Percentiles rank a stretch among this genome's conserved stretches.
phyloP scores from a whole-genome alignment of 2,888 invertebrate species.

The Caenorhabditis wallacei region DNA sequence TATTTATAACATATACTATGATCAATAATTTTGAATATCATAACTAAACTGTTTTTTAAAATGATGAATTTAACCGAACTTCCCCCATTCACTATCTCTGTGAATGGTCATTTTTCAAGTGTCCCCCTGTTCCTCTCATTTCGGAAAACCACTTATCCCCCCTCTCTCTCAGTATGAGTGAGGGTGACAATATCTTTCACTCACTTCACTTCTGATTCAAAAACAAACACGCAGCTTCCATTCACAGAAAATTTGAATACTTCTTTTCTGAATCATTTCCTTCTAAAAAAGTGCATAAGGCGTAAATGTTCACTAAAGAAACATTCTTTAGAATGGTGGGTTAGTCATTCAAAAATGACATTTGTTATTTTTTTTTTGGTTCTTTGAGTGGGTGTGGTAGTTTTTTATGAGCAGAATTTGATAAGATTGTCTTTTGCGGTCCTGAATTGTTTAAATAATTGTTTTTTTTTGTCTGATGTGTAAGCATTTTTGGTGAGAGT shows the following conservation, averaged over 20 bases:
- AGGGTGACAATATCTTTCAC: slow-evolving; percentile 20
- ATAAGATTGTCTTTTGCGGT: background rate
- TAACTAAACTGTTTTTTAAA: no score
- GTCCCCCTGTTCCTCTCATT: slow-evolving; percentile 9
- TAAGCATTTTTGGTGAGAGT: no score
- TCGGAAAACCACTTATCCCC: slow-evolving; percentile 52
- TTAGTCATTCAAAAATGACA: slow-evolving; percentile 9
- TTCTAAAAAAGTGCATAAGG: background rate
- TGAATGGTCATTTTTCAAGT: slow-evolving; percentile 50
- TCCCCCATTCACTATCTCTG: no score
- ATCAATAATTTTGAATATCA: no score
- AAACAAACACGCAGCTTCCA: slow-evolving; percentile 23
- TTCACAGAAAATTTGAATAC: background rate
- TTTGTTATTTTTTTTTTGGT: background rate
- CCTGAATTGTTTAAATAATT: background rate
- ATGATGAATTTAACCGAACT: no score
- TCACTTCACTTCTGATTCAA: slow-evolving; percentile 46
- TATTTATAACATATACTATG: background rate
- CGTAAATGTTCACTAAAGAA: slow-evolving; percentile 1
- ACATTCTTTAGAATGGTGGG: slow-evolving; percentile 5
- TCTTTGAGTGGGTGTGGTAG: slow-evolving; percentile 24
- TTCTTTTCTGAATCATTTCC: background rate
- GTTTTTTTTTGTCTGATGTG: no score
- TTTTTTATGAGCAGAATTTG: background rate
- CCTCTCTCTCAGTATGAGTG: background rate